Percentiles rank a stretch among this genome's conserved stretches.
phyloP scores from a whole-genome alignment of 2,113 vertebrate species.

The Rutilus rutilus region DNA sequence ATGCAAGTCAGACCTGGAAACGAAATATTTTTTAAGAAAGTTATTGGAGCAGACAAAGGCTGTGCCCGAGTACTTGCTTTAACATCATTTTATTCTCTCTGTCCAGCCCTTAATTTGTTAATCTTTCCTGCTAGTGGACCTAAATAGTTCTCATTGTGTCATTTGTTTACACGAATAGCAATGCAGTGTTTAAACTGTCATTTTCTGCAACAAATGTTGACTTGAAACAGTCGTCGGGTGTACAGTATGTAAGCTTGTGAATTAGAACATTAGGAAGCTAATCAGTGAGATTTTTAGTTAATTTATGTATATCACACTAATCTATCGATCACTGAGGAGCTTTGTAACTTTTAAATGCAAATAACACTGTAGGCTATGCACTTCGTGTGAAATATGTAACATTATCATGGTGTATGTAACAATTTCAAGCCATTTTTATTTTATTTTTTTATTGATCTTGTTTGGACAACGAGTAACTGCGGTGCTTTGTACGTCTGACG shows the following conservation, averaged over 20 bases:
- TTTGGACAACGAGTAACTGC: neutral
- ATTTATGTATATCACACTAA: conserved; percentile 24
- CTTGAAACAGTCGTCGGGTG: conserved; percentile 8
- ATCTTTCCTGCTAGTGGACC: neutral
- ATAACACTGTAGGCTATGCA: conserved; percentile 43
- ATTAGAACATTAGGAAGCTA: conserved; percentile 13
- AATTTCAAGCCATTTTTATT: conserved; percentile 1
- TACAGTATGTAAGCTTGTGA: conserved; percentile 43
- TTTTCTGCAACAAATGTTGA: conserved; percentile 37
- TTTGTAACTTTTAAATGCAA: conserved; percentile 37
- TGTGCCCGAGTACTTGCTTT: conserved; percentile 1
- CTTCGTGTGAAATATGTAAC: conserved; percentile 32
- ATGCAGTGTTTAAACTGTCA: conserved; percentile 37
- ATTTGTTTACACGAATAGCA: conserved; percentile 52
- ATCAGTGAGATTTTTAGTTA: conserved; percentile 20
- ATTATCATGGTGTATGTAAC: conserved; percentile 13
- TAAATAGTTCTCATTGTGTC: conserved; percentile 26
- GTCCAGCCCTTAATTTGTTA: neutral
- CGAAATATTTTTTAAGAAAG: neutral
- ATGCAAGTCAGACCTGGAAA: conserved; percentile 8
- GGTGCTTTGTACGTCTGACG: neutral
- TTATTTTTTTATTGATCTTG: neutral
- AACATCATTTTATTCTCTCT: neutral
- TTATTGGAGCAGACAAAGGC: neutral
- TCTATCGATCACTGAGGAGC: conserved; percentile 25